Base-by-base conservation (phyloP, 1,140 invertebrate genomes). In the Adoxophyes honmai region DNA sequence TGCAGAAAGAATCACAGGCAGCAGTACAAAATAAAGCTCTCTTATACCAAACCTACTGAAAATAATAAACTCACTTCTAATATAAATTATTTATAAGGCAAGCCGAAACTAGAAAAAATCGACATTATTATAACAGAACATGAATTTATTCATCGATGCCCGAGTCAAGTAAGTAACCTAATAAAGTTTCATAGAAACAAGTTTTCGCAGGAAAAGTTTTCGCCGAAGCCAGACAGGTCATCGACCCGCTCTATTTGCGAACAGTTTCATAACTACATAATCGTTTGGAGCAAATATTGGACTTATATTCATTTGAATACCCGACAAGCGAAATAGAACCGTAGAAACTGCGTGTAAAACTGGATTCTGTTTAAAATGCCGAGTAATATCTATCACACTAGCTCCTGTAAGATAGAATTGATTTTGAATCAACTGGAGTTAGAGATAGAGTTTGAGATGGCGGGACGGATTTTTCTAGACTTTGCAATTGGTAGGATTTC, bases 181-280 rank as follows among this genome's bases (percentile, higher is more conserved):
- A 38, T 38, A 38, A 11, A 38, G 11, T 38, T 38, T 13, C 10
- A 13, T n/a, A 13, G 36, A 28, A 28, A 6, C 4, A 38, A 38
- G 10, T 38, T 38, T 13, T 38, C 11, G 6, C 21, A 10, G 10
- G 16, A 48, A 28, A 28, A 48, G 16, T 48, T 48, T 13, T 28
- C 42, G 42, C 16, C 18, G 18, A 14, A 1, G 10, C 18, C 42
- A 48, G 42, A 48, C 42, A 48, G 42, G 42, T 33, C 42, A 21
- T 11, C 6, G 21, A 48, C 21, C 10, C n/a, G 13, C 28, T 48
- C 42, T 48, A 48, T 48, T 48, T 48, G 42, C 42, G 18, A 42
- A 18, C 42, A 48, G 42, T 48, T 48, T 33, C 42, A 48, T 48
- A 48, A 48, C 42, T 48, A 48, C 15, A 48, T 48, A 44, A 48